Evolutionary conservation across 2,797 vertebrate species (phyloP), one percentile per base, ranked within the genome.

Genomic region (Aeoliscus strigatus): DNA sequence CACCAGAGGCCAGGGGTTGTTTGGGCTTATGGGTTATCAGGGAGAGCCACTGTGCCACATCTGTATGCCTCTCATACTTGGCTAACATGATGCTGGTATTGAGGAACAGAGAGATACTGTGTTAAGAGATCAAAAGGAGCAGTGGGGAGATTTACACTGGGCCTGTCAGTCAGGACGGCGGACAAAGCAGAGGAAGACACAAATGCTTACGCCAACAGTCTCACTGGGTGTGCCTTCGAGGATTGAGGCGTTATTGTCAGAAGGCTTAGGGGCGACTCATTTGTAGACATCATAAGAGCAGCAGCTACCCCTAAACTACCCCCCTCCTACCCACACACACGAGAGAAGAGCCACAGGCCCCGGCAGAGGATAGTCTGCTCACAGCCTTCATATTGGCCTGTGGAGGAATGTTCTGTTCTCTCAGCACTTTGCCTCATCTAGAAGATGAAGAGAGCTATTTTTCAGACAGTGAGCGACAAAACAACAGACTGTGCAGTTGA

Each of bases 401-500:
- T 75, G 71, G 76, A 75, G 75, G 70, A 72, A 78, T 53, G 67
- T 86, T 85, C 35, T 82, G 78, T 80, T 72, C 61, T 77, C 77
- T 86, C 84, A 86, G 84, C 84, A 85, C 70, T 84, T 82, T 82
- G 27, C 45, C 64, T 73, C 39, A 27, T 79, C 75, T 64, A 5
- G 36, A 81, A 82, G 84, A 86, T 83, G 77, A 83, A 84, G 75
- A 68, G 79, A 75, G 69, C 67, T 54, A 77, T 78, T 81, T 80
- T 62, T 77, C 66, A 76, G 75, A 78, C 71, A 51, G 70, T 26
- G 44, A 70, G 60, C 75, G 79, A 76, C 60, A 80, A 82, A 79
- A 82, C 67, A 76, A 53, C 45, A 58, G 67, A 60, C 47, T 31
- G 28, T 51, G 63, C 53, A 59, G 40, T 70, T 67, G 47, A 64